Evolutionary conservation across 2,797 vertebrate genomes (phyloP), one percentile per base, ranked within the genome.

Genomic region (Anguilla anguilla): DNA sequence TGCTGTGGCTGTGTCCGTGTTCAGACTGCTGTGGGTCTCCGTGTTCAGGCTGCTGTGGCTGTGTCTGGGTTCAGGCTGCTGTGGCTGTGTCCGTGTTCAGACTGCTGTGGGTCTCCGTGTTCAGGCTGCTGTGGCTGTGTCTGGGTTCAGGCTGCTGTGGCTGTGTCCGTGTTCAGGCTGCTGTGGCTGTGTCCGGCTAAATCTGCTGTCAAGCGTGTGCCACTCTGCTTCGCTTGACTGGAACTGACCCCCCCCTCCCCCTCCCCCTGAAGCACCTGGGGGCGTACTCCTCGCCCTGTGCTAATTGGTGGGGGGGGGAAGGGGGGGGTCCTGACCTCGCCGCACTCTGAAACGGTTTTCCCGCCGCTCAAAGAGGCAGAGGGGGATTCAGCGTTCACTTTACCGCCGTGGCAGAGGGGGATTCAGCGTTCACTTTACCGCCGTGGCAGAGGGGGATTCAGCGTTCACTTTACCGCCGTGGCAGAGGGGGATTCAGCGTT

Each of bases 121-220:
- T 35, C 35, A 35, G 35, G 35, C 35, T 35, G 35, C 35, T 35
- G 35, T 35, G 1, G 35, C n/a, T n/a, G 35, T 35, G 1, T 35
- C 35, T 35, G 0, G 1, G 35, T 35, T 35, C 35, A 35, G 35
- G 35, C 35, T 35, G 35, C 35, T 35, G 35, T 35, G 35, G 35
- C n/a, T n/a, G 35, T 35, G 1, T 35, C 35, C 35, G 0, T 35
- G 35, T 35, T 35, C 35, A 35, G 35, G 35, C 35, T 35, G 35
- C 35, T 35, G 35, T 35, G 35, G 35, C n/a, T n/a, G 35, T 1
- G 1, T 35, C 35, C 1, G 35, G 83, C 83, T 87, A 69, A 83
- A 87, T 87, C 79, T 61, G 35, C 43, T 35, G 55, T 31, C 53
- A 81, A 25, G 59, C 86, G 59, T 74, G 53, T 69, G 55, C 35